These are phyloP conservation scores for Embiotoca jacksoni DNA, from an alignment of 2,113 vertebrate genomes.

Conservation along the genomic window DNA sequence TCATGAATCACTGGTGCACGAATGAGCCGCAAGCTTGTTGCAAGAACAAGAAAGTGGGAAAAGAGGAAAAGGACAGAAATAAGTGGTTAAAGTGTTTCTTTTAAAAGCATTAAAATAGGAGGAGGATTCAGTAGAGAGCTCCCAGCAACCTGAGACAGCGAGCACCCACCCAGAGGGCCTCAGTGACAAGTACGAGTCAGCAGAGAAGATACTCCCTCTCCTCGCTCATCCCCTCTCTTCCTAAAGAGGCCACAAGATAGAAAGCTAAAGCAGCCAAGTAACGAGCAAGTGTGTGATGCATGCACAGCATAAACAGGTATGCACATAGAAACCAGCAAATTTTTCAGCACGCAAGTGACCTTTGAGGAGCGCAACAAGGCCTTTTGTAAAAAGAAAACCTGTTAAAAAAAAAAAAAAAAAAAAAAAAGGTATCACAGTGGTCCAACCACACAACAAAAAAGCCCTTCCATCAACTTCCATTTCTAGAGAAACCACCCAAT, in stretches of 20 bases:
- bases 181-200: conserved; percentile 54
- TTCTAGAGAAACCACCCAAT: conserved; percentile 64
- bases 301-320: conserved; percentile 16
- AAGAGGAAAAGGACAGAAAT: conserved; percentile 53
- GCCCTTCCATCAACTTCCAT: conserved; percentile 55
- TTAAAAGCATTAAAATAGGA: conserved; percentile 63
- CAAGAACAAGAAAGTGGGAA: conserved; percentile 49
- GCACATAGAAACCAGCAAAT: conserved; percentile 20
- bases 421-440: conserved; percentile 16
- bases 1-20: conserved; percentile 79
- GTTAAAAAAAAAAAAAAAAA: neutral
- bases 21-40: conserved; percentile 74
- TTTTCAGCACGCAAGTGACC: conserved; percentile 28
- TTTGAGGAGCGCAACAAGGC: neutral
- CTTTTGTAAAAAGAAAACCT: conserved; percentile 5
- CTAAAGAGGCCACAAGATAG: conserved; percentile 50
- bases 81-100: conserved; percentile 62
- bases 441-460: conserved; percentile 37
- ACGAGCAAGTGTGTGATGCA: conserved; percentile 30
- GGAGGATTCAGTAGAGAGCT: conserved; percentile 57
- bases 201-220: conserved; percentile 33
- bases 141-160: conserved; percentile 50
- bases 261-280: conserved; percentile 49
- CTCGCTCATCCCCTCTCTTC: conserved; percentile 27
- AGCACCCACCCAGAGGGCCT: conserved; percentile 38